phyloP scores from a whole-genome alignment of 2,888 invertebrate genomes.

The Eupithecia inturbata region DNA sequence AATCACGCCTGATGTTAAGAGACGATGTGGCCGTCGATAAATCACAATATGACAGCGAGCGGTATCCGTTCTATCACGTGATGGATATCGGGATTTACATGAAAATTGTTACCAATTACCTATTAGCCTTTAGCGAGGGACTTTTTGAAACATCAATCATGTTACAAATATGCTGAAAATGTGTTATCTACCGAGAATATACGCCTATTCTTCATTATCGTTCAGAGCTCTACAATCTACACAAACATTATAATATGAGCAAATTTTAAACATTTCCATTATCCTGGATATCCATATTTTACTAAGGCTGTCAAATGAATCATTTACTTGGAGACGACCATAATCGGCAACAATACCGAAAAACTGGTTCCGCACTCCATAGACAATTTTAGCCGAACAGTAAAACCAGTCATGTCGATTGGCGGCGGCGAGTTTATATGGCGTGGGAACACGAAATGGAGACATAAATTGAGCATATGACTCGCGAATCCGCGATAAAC shows the following conservation, averaged over 20 bases:
- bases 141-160: neutral
- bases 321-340: slow-evolving; percentile 7
- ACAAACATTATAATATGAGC: neutral
- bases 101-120: neutral
- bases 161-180: neutral
- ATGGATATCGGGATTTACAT: neutral
- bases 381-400: slow-evolving; percentile 18
- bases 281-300: neutral
- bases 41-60: neutral
- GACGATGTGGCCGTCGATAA: neutral
- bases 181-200: neutral
- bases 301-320: slow-evolving; percentile 13
- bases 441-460: slow-evolving; percentile 52
- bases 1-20: neutral
- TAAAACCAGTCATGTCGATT: slow-evolving; percentile 39
- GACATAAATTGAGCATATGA: slow-evolving; percentile 49
- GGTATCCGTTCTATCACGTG: neutral
- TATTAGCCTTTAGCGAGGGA: neutral
- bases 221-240: neutral
- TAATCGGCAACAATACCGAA: slow-evolving; percentile 10
- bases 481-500: slow-evolving; percentile 35
- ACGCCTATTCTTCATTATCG: neutral
- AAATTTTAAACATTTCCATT: neutral
- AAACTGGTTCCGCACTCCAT: slow-evolving; percentile 9
- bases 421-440: slow-evolving; percentile 47